Conservation (phyloP, 1,140 invertebrate species). For the Manduca sexta region DNA sequence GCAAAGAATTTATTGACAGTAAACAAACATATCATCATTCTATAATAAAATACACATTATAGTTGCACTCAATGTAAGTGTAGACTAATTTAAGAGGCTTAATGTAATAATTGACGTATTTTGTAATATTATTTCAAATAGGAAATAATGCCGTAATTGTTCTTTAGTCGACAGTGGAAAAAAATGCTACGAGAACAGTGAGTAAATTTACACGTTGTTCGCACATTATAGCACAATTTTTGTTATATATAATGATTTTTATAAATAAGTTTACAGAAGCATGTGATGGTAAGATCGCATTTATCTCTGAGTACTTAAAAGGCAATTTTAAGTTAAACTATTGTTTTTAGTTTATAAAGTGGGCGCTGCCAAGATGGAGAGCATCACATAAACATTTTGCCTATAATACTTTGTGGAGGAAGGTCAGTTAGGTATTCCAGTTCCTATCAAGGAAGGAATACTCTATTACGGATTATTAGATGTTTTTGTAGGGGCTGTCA, state of each 20-base stretch:
- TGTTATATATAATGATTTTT: too few relatives aligned
- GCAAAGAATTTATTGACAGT: constrained; percentile 7
- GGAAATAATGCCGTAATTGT: constrained; percentile 26
- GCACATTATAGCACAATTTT: too few relatives aligned
- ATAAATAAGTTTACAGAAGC: too few relatives aligned
- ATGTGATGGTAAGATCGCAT: too few relatives aligned
- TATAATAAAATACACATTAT: neutral
- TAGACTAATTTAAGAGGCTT: too few relatives aligned
- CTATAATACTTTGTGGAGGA: constrained; percentile 51
- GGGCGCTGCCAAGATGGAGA: constrained; percentile 68
- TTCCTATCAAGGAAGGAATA: neutral
- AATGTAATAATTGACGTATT: too few relatives aligned
- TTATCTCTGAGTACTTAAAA: neutral
- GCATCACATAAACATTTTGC: constrained; percentile 64
- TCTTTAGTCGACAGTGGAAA: constrained; percentile 47
- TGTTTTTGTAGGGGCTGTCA: constrained; percentile 8
- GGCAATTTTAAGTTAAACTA: constrained; percentile 6
- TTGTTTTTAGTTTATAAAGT: constrained; percentile 72
- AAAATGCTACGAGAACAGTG: constrained; percentile 47
- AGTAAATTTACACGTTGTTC: constrained; percentile 30
- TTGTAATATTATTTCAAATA: neutral
- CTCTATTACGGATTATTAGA: neutral
- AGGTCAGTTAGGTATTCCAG: constrained; percentile 53
- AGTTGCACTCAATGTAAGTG: constrained; percentile 3
- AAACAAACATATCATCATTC: too few relatives aligned